A percentile compares a stretch with the other conserved stretches of the same genome.
These are phyloP conservation scores for Dicranocentrus wangi DNA, from an alignment of 2,888 invertebrate species.

Conservation along the genomic window DNA sequence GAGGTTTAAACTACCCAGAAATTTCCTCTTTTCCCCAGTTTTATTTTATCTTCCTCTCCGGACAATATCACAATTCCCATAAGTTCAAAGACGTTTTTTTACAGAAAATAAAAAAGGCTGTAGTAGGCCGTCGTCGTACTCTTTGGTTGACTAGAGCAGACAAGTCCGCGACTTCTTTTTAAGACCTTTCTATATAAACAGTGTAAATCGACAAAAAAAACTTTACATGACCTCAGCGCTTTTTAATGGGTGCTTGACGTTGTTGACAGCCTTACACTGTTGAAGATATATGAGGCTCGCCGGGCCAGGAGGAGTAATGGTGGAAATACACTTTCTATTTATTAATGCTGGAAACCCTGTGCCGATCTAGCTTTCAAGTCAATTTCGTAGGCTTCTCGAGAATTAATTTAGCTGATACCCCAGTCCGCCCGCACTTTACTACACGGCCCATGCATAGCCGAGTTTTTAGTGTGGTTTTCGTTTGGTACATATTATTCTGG, in stretches of 20 bases:
- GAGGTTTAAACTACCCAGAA: not conserved
- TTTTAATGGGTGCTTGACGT: slow-evolving; percentile 42
- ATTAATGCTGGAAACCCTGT: slow-evolving; percentile 17
- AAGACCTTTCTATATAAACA: slow-evolving; percentile 4
- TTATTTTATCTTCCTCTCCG: not conserved
- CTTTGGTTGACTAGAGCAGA: not conserved
- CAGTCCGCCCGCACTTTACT: not conserved
- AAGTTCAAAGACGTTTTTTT: not conserved
- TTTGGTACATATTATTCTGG: not conserved
- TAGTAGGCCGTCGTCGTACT: not conserved
- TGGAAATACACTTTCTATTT: slow-evolving; percentile 15
- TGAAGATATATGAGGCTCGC: not conserved
- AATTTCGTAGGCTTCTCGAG: slow-evolving; percentile 6
- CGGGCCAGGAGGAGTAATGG: not conserved
- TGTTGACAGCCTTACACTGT: slow-evolving; percentile 35
- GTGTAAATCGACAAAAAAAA: slow-evolving; percentile 3
- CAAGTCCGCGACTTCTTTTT: too few relatives aligned
- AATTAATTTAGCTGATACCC: slow-evolving; percentile 13
- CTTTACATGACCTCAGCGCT: slow-evolving; percentile 41
- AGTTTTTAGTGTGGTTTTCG: too few relatives aligned
- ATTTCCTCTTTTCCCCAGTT: not conserved
- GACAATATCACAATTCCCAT: not conserved
- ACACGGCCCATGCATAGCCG: too few relatives aligned
- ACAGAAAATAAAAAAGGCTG: slow-evolving; percentile 12
- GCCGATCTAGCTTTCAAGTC: slow-evolving; percentile 11